Conservation (phyloP, 2,888 invertebrate genomes). For the Conops quadrifasciatus region DNA sequence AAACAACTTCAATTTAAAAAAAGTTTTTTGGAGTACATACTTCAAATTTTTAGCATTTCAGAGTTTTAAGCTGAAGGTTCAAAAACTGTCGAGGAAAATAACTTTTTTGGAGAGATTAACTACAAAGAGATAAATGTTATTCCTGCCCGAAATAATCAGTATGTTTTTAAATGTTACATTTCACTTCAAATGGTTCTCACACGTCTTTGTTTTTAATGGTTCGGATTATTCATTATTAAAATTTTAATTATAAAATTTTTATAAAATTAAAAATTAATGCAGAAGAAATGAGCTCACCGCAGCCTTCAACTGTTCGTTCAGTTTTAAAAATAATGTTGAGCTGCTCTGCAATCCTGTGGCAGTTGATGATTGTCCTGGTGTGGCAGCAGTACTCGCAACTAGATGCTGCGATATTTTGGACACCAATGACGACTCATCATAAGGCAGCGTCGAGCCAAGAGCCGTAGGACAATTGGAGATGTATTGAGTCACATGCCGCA, state of each 20-base stretch:
- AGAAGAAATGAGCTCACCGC: conserved; percentile 48
- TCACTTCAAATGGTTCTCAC: no score
- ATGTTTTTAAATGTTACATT: no score
- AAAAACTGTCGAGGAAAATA: neutral
- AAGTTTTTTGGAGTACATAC: neutral
- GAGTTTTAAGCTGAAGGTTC: no score
- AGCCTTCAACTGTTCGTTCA: conserved; percentile 55
- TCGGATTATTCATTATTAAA: no score
- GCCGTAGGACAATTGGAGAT: conserved; percentile 55
- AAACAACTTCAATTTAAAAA: conserved; percentile 12
- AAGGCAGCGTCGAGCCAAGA: conserved; percentile 50
- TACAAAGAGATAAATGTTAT: neutral
- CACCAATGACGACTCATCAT: conserved; percentile 54
- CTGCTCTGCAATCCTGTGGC: conserved; percentile 13
- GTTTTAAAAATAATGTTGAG: conserved; percentile 52
- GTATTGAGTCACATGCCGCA: conserved; percentile 55
- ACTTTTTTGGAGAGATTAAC: no score
- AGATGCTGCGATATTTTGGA: conserved; percentile 54
- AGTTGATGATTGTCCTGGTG: conserved; percentile 12
- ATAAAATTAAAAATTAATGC: neutral
- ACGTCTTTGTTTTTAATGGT: no score
- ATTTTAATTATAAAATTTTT: no score
- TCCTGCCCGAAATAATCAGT: no score
- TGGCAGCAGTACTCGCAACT: conserved; percentile 40
- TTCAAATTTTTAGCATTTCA: neutral